Evolutionary conservation across 53 echinoderm and acorn worm genomes (phyloP).

Genomic region (Stichopus horrens): DNA sequence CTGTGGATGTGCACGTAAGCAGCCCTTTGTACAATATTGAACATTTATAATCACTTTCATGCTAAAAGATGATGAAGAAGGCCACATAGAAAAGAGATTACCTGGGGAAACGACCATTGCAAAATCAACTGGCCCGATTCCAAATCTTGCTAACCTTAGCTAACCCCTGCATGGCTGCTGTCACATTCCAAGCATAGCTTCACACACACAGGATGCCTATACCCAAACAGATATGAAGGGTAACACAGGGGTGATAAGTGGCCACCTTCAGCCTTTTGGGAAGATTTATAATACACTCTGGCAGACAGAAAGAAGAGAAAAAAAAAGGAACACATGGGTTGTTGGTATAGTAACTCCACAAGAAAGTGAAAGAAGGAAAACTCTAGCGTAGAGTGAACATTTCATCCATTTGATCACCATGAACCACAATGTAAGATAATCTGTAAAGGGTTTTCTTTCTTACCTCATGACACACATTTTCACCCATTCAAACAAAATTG

Average conservation of each 20-base stretch:
- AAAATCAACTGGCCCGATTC: constrained; percentile 44
- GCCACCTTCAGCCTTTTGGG: constrained; percentile 45
- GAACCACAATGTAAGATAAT: too few species aligned
- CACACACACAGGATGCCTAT: constrained; percentile 24
- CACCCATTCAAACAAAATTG: too few species aligned
- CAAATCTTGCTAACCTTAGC: constrained; percentile 41
- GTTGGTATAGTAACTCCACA: too few species aligned
- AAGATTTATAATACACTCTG: constrained; percentile 44
- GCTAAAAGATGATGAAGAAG: neutral
- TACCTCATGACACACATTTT: too few species aligned
- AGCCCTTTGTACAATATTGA: neutral
- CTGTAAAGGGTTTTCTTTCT: too few species aligned
- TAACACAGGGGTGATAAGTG: constrained; percentile 42
- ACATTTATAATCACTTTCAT: neutral
- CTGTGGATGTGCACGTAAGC: too few species aligned
- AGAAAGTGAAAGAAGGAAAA: too few species aligned
- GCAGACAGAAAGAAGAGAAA: neutral
- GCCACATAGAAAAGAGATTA: constrained; percentile 14
- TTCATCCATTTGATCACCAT: too few species aligned
- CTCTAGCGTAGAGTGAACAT: too few species aligned
- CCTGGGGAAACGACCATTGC: neutral
- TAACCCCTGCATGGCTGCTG: constrained; percentile 30
- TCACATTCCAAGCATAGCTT: constrained; percentile 45
- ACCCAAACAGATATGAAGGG: constrained; percentile 38
- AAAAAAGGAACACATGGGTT: too few species aligned